Percentiles rank a stretch among this genome's conserved stretches.
Evolutionary conservation across 2,888 invertebrate species (phyloP).

Genomic region (Campopleginae sp.): DNA sequence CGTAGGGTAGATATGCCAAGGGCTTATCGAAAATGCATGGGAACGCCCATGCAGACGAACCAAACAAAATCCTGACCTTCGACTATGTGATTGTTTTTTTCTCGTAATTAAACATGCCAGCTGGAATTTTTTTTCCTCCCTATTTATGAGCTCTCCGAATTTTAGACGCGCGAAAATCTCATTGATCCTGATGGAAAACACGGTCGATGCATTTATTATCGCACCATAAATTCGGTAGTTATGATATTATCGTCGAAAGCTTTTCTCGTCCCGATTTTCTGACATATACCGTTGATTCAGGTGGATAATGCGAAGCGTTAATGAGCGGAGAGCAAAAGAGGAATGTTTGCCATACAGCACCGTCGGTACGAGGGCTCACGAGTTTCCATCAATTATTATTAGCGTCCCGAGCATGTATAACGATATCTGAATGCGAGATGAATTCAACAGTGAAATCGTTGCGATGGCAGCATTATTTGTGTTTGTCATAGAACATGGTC

Average conservation of each 20-base stretch:
- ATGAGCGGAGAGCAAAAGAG: slow-evolving; percentile 38
- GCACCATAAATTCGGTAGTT: slow-evolving; percentile 15
- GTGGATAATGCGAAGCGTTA: slow-evolving; percentile 50
- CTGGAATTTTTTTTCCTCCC: background rate
- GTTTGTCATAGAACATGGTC: slow-evolving; percentile 21
- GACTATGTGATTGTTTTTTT: background rate
- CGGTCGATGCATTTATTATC: background rate
- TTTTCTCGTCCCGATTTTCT: slow-evolving; percentile 26
- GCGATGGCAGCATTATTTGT: slow-evolving; percentile 28
- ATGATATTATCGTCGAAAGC: slow-evolving; percentile 29
- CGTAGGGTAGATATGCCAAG: background rate
- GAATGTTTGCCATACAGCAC: background rate
- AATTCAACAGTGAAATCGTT: slow-evolving; percentile 56
- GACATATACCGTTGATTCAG: slow-evolving; percentile 42
- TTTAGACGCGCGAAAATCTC: background rate
- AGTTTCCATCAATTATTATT: slow-evolving; percentile 61
- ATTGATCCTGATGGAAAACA: background rate
- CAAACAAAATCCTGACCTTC: background rate
- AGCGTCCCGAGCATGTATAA: slow-evolving; percentile 45
- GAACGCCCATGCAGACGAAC: background rate
- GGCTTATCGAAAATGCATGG: background rate
- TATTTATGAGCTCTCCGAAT: background rate
- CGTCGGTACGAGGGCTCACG: slow-evolving; percentile 8
- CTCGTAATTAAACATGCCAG: background rate
- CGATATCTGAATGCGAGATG: slow-evolving; percentile 52